Conservation (phyloP, 2,888 invertebrate species). For the Drosophila cyrtoloma region DNA sequence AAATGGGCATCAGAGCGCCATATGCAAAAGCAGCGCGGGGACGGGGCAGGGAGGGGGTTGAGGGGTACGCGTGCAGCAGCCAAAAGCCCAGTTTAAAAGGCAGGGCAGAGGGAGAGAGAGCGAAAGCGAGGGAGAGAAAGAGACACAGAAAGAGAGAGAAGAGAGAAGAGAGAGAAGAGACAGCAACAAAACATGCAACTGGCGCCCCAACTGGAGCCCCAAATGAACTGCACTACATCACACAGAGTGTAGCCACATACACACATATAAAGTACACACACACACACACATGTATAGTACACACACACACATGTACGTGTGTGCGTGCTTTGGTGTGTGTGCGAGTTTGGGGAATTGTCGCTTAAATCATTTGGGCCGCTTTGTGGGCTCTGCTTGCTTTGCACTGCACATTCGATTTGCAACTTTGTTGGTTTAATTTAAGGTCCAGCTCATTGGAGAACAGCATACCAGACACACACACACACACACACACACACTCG, state of each 20-base stretch:
- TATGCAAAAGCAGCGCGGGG: slow-evolving; percentile 42
- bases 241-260: slow-evolving; percentile 18
- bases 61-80: slow-evolving; percentile 4
- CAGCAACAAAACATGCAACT: slow-evolving; percentile 52
- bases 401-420: slow-evolving; percentile 51
- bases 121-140: slow-evolving; percentile 4
- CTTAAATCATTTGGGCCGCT: slow-evolving; percentile 63
- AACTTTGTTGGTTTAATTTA: slow-evolving; percentile 64
- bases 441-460: slow-evolving; percentile 51
- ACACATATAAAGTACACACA: slow-evolving; percentile 1
- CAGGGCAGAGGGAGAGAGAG: background rate
- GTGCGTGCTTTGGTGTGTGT: slow-evolving; percentile 16
- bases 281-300: background rate
- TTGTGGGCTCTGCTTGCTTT: slow-evolving; percentile 40
- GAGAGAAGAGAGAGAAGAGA: slow-evolving; percentile 11
- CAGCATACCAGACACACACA: slow-evolving; percentile 26
- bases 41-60: background rate
- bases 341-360: slow-evolving; percentile 51
- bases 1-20: slow-evolving; percentile 66
- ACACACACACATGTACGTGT: background rate
- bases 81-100: slow-evolving; percentile 12
- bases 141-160: slow-evolving; percentile 8
- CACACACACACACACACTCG: slow-evolving; percentile 11
- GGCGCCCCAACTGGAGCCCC: slow-evolving; percentile 31
- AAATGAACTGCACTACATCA: slow-evolving; percentile 62